phyloP scores from a whole-genome alignment of 64 coral and sea anemone genomes.

The Actinia equina region DNA sequence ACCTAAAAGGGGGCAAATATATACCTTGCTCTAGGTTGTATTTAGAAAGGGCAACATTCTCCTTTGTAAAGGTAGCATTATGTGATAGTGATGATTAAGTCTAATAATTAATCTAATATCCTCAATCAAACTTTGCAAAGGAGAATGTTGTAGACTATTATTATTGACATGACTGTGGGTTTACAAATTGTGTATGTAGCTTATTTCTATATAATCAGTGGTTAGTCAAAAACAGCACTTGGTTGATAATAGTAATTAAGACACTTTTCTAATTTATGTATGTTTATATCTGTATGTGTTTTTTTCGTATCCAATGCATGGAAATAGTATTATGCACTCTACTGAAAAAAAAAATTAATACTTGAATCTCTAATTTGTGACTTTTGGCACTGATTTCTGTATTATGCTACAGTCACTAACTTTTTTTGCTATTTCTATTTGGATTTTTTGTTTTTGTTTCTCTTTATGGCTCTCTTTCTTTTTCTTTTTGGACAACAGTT shows the following conservation, averaged over 20 bases:
- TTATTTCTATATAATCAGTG: too few relatives aligned
- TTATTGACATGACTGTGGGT: neutral
- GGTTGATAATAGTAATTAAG: too few relatives aligned
- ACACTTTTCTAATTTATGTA: too few relatives aligned
- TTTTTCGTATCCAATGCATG: too few relatives aligned
- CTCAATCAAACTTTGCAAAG: neutral
- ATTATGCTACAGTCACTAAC: neutral
- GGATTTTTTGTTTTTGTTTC: neutral
- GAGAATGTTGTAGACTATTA: neutral
- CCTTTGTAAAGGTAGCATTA: conserved; percentile 14
- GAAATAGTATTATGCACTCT: too few relatives aligned
- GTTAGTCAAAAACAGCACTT: too few relatives aligned
- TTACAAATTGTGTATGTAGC: neutral
- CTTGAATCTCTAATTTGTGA: neutral
- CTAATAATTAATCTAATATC: neutral
- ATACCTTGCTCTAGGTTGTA: neutral
- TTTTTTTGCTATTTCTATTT: neutral
- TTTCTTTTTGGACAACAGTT: neutral
- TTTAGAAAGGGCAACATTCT: conserved; percentile 2
- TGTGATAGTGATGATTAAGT: neutral
- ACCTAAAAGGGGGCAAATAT: neutral
- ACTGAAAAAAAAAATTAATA: neutral
- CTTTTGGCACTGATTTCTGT: neutral
- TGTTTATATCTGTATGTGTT: too few relatives aligned
- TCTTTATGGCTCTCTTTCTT: neutral